Percentiles rank a stretch among this genome's conserved stretches.
These are phyloP conservation scores for Uria aalge DNA, from an alignment of 2,113 vertebrate genomes.

Conservation along the genomic window DNA sequence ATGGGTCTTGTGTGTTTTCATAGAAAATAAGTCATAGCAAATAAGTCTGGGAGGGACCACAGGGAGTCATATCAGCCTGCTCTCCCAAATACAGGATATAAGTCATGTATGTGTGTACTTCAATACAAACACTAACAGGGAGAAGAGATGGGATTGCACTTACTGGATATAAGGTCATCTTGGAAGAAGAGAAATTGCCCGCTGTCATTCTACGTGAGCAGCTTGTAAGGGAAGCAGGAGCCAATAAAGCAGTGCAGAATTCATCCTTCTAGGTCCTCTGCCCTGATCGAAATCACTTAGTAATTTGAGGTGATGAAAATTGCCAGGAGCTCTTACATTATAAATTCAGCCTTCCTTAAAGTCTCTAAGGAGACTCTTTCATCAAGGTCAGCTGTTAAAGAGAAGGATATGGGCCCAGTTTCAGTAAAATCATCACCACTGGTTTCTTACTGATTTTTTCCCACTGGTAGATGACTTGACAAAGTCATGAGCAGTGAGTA, in stretches of 20 bases:
- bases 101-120: background rate
- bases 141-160: background rate
- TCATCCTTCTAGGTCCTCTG: background rate
- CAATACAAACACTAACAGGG: background rate
- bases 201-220: background rate
- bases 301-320: slow-evolving; percentile 32
- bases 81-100: background rate
- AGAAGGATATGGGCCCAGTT: background rate
- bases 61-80: background rate
- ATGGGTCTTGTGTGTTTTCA: background rate
- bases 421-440: background rate
- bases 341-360: slow-evolving; percentile 7
- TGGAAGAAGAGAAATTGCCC: background rate
- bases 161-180: background rate
- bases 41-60: background rate
- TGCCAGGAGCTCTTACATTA: background rate
- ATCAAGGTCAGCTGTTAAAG: background rate
- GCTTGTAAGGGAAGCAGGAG: background rate
- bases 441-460: background rate
- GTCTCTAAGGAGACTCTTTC: background rate
- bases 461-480: background rate
- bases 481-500: background rate
- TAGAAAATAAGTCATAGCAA: background rate
- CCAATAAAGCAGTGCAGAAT: background rate
- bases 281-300: accelerated